Evolutionary conservation across 2,888 invertebrate species (phyloP).

Genomic region (Hololepta plana): DNA sequence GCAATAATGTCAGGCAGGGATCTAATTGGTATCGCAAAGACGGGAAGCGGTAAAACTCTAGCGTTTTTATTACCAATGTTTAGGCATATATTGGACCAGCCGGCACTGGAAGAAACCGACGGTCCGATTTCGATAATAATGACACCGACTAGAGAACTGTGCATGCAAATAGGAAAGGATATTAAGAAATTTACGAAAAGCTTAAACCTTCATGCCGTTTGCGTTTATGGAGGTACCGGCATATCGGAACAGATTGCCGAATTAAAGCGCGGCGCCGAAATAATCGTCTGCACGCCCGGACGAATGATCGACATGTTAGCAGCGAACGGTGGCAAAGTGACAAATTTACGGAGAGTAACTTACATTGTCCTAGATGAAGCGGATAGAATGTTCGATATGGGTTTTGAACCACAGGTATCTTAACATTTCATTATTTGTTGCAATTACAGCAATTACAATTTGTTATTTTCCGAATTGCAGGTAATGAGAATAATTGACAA

Average conservation of each 20-base stretch:
- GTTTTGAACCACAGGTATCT: conserved; percentile 78
- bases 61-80: conserved; percentile 98
- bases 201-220: conserved; percentile 70
- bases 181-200: conserved; percentile 89
- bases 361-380: conserved; percentile 98
- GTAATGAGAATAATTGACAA: conserved; percentile 97
- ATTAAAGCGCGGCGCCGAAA: conserved; percentile 88
- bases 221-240: conserved; percentile 97
- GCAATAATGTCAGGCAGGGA: conserved; percentile 95
- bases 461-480: conserved; percentile 19
- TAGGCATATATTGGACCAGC: conserved; percentile 87
- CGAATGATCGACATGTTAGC: conserved; percentile 99
- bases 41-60: conserved; percentile 95
- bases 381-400: conserved; percentile 99
- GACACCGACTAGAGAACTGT: conserved; percentile 95
- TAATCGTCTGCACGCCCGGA: conserved; percentile 98
- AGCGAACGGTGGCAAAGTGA: conserved; percentile 94
- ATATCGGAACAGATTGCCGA: conserved; percentile 90
- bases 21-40: conserved; percentile 97
- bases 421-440: conserved; percentile 5
- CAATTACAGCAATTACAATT: conserved; percentile 1
- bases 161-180: conserved; percentile 97
- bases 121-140: conserved; percentile 94
- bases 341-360: conserved; percentile 90
- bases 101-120: conserved; percentile 85